A percentile compares a stretch with the other conserved stretches of the same genome.
These are phyloP conservation scores for Cacajao melanocephalus DNA, from an alignment of 2,797 vertebrate genomes.

Conservation along the genomic window DNA sequence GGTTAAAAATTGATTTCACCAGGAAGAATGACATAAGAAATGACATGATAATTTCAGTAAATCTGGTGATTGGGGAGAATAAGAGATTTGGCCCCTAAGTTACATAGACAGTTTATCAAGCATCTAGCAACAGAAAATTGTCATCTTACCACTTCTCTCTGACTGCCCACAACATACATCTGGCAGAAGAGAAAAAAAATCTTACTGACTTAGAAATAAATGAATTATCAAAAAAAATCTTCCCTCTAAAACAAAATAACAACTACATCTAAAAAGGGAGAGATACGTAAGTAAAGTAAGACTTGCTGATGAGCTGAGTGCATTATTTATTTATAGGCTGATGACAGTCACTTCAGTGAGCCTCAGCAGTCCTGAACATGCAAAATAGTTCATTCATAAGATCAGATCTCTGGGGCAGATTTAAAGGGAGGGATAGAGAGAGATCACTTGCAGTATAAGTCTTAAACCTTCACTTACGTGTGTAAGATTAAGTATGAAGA, in stretches of 20 bases:
- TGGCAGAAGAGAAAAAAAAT: neutral
- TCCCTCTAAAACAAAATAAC: conserved; percentile 35
- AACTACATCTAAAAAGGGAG: neutral
- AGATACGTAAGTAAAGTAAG: neutral
- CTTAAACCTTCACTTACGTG: neutral
- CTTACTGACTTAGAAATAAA: conserved; percentile 29
- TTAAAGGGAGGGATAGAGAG: neutral
- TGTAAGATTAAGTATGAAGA: conserved; percentile 14
- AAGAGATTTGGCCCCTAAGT: neutral
- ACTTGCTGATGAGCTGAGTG: neutral
- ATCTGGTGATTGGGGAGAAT: neutral
- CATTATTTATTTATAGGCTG: neutral
- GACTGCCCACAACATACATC: neutral
- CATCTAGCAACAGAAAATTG: conserved; percentile 13
- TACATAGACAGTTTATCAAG: neutral
- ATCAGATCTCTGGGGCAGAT: conserved; percentile 29
- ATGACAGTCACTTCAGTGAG: neutral
- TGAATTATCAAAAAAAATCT: neutral
- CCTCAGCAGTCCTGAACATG: neutral
- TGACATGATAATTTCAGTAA: neutral
- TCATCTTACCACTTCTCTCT: neutral
- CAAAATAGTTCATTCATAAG: conserved; percentile 24
- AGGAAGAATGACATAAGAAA: conserved; percentile 39
- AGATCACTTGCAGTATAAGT: neutral
- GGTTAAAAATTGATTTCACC: conserved; percentile 25